Conservation (phyloP, 2,113 vertebrate species). For the Machaerirhynchus nigripectus region DNA sequence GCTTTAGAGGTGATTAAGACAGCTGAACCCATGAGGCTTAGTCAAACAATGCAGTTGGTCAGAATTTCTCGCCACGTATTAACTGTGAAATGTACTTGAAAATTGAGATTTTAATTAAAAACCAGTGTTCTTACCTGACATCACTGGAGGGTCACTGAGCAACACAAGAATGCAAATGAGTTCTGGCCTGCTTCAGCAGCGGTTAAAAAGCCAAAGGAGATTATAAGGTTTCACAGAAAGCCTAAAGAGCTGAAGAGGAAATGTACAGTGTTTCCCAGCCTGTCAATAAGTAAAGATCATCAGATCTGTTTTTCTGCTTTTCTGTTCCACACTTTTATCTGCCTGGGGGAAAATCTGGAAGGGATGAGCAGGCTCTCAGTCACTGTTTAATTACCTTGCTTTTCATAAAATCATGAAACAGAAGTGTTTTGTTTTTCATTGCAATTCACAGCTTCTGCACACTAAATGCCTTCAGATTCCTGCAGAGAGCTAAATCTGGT, state of each 20-base stretch:
- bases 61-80: conserved; percentile 21
- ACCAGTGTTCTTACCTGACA: conserved; percentile 7
- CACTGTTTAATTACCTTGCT: background rate
- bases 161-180: conserved; percentile 24
- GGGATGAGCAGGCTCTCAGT: conserved; percentile 1
- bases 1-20: conserved; percentile 36
- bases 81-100: conserved; percentile 66
- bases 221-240: background rate
- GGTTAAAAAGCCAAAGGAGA: background rate
- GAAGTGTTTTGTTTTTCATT: conserved; percentile 51
- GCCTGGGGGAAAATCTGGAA: background rate
- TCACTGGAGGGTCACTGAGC: background rate
- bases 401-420: conserved; percentile 24
- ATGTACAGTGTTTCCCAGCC: background rate
- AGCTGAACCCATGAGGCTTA: background rate
- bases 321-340: background rate
- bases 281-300: background rate
- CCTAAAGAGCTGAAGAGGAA: background rate
- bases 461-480: conserved; percentile 23
- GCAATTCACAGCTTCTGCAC: conserved; percentile 42
- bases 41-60: conserved; percentile 41
- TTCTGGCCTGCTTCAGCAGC: background rate
- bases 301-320: background rate
- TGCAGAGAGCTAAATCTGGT: conserved; percentile 31
- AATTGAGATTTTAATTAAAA: conserved; percentile 61